phyloP scores from a whole-genome alignment of 2,113 vertebrate species.

The Solea senegalensis region DNA sequence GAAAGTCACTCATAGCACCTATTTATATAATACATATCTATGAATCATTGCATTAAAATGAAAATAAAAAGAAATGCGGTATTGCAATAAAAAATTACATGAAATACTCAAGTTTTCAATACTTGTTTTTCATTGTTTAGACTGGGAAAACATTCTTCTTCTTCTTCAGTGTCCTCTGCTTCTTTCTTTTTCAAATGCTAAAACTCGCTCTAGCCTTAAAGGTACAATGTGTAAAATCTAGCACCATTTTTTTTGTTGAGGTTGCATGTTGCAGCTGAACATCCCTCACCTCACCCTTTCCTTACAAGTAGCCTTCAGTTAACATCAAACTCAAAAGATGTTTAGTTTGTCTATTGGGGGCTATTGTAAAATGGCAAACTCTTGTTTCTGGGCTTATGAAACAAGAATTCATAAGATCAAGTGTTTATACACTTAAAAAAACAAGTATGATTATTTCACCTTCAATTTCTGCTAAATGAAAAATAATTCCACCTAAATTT shows the following conservation, averaged over 20 bases:
- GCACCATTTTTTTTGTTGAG: too few species aligned
- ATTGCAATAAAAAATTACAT: constrained; percentile 35
- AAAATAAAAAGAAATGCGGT: constrained; percentile 32
- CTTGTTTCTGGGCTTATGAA: too few species aligned
- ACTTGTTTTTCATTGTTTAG: not conserved
- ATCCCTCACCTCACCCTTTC: too few species aligned
- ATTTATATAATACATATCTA: constrained; percentile 39
- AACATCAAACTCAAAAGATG: constrained; percentile 10
- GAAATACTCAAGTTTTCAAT: constrained; percentile 30
- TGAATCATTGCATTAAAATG: constrained; percentile 57
- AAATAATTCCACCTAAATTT: too few species aligned
- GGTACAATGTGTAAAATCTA: too few species aligned
- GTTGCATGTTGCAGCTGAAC: too few species aligned
- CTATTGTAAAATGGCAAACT: too few species aligned
- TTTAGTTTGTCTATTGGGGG: too few species aligned
- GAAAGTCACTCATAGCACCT: constrained; percentile 50
- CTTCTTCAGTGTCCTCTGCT: constrained; percentile 9
- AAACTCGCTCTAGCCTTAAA: constrained; percentile 12
- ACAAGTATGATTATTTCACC: not conserved
- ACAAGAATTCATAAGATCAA: too few species aligned
- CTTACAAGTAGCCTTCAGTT: too few species aligned
- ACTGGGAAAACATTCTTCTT: constrained; percentile 34
- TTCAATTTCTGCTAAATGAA: too few species aligned
- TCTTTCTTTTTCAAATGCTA: constrained; percentile 28
- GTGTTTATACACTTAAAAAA: not conserved